Percentiles rank a stretch among this genome's conserved stretches.
Conservation (phyloP, 2,888 invertebrate species). For the Xestia rhomboidea region DNA sequence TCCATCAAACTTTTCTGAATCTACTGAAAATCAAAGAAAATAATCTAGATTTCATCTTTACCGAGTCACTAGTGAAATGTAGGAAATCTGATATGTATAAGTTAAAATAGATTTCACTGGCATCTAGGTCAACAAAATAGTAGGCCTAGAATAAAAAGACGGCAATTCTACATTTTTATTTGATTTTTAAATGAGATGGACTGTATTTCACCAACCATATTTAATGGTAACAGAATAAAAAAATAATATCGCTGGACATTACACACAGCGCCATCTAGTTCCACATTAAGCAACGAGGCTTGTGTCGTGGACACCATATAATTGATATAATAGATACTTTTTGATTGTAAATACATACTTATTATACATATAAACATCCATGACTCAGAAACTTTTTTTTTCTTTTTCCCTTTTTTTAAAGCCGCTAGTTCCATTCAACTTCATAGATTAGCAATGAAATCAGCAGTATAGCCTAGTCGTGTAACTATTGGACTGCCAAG, state of each 20-base stretch:
- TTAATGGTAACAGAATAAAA: neutral
- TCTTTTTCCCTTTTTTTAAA: too few relatives aligned
- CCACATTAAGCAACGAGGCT: too few relatives aligned
- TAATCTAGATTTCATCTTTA: neutral
- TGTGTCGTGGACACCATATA: too few relatives aligned
- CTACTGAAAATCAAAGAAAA: neutral
- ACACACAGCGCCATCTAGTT: too few relatives aligned
- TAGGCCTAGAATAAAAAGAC: neutral
- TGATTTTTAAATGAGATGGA: neutral
- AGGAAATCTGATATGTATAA: constrained; percentile 7
- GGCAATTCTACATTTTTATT: neutral
- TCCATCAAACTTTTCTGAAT: neutral
- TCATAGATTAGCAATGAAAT: neutral
- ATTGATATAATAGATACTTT: too few relatives aligned
- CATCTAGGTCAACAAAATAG: neutral
- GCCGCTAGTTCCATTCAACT: neutral
- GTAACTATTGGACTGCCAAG: too few relatives aligned
- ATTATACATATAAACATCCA: too few relatives aligned
- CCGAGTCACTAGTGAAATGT: neutral
- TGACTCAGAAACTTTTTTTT: too few relatives aligned
- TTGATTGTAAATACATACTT: too few relatives aligned
- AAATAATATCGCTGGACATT: too few relatives aligned
- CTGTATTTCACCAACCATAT: neutral
- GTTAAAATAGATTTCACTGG: constrained; percentile 8
- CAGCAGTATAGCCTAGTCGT: too few relatives aligned